Evolutionary conservation across 2,888 invertebrate species (phyloP).

Genomic region (Harmothoe impar): DNA sequence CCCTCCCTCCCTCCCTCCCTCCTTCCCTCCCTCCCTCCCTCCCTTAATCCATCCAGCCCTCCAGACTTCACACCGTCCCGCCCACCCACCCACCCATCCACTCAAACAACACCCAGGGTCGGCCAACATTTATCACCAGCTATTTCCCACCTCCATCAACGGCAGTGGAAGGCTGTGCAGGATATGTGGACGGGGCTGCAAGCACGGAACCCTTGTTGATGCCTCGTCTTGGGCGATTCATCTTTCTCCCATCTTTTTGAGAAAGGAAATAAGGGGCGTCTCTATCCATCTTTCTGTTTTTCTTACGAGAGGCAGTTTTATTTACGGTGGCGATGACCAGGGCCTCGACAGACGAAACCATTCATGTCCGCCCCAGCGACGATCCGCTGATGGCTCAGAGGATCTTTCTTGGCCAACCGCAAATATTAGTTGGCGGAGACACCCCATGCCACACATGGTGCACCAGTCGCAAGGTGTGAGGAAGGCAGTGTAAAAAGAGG

Average conservation of each 20-base stretch:
- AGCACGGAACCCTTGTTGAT: not conserved
- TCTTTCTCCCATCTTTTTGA: conserved; percentile 19
- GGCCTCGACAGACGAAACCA: not conserved
- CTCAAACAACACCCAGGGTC: not conserved
- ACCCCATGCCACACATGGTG: not conserved
- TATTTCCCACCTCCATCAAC: conserved; percentile 35
- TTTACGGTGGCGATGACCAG: conserved; percentile 4
- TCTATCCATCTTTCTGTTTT: not conserved
- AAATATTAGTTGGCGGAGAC: conserved; percentile 9
- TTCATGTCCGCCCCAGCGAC: not conserved
- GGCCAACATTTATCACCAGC: conserved; percentile 32
- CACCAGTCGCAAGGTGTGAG: not conserved
- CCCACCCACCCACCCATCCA: conserved; percentile 2
- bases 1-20: not conserved
- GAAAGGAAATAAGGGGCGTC: not conserved
- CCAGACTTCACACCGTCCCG: not conserved
- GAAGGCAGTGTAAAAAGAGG: not conserved
- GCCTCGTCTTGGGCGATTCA: conserved; percentile 12
- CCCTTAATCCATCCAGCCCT: too few species aligned
- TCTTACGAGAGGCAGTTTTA: not conserved
- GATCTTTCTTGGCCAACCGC: not conserved
- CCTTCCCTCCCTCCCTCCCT: not conserved
- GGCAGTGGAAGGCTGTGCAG: not conserved
- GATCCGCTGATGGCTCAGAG: not conserved
- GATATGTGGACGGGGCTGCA: not conserved